phyloP scores from a whole-genome alignment of 2,888 invertebrate genomes.

The Mythimna loreyi region DNA sequence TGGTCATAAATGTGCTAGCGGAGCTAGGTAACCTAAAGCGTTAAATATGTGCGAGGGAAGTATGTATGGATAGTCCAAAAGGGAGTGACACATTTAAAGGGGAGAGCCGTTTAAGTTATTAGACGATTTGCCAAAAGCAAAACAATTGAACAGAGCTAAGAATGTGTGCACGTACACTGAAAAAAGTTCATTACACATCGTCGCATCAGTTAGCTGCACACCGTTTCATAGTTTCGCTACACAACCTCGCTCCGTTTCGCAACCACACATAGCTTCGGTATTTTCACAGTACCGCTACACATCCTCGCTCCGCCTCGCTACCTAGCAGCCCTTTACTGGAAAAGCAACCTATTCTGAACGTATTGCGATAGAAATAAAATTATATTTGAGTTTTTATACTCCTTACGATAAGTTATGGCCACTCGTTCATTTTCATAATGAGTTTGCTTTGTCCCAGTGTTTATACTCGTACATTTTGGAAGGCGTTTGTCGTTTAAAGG shows the following conservation, averaged over 20 bases:
- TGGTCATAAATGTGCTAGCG: background rate
- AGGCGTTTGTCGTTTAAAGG: background rate
- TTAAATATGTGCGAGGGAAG: background rate
- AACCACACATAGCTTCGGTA: background rate
- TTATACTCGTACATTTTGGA: slow-evolving; percentile 1
- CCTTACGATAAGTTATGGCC: slow-evolving; percentile 38
- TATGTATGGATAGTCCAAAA: background rate
- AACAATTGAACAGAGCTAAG: too few relatives aligned
- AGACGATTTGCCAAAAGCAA: background rate
- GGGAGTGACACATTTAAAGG: too few relatives aligned
- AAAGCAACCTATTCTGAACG: slow-evolving; percentile 18
- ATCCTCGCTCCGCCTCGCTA: background rate
- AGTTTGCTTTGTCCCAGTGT: slow-evolving; percentile 6
- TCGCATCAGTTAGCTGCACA: background rate
- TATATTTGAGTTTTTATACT: slow-evolving; percentile 39
- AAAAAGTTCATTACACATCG: background rate
- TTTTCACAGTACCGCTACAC: background rate
- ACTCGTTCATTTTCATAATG: slow-evolving; percentile 39
- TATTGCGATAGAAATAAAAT: slow-evolving; percentile 42
- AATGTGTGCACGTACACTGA: too few relatives aligned
- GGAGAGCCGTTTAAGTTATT: too few relatives aligned
- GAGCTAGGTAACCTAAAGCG: background rate
- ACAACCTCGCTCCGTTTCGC: too few relatives aligned
- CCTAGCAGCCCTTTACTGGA: background rate
- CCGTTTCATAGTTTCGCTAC: background rate